Evolutionary conservation across 92 coral and sea anemone species (phyloP).

Genomic region (Zoanthus solanderi): DNA sequence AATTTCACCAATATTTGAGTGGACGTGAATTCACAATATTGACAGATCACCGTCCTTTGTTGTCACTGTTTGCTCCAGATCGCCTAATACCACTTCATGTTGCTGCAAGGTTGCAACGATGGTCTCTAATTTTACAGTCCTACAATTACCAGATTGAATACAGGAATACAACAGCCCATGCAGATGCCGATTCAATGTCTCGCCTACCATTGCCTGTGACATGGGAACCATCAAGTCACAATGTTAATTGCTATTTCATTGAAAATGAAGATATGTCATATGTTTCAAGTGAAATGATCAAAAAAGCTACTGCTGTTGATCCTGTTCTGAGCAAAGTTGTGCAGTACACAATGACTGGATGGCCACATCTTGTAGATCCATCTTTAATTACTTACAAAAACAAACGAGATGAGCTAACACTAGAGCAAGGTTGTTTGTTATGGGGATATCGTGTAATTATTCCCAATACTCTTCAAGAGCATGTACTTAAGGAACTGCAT

Average conservation of each 20-base stretch:
- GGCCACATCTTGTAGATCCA: conserved; percentile 45
- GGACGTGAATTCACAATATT: conserved; percentile 16
- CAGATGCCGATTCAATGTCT: background rate
- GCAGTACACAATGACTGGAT: conserved; percentile 24
- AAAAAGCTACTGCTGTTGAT: conserved; percentile 43
- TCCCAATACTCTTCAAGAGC: conserved; percentile 47
- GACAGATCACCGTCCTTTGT: background rate
- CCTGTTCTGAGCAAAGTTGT: conserved; percentile 41
- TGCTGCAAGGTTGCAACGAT: conserved; percentile 8
- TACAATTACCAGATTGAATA: conserved; percentile 50
- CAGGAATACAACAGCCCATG: conserved; percentile 29
- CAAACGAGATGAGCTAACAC: conserved; percentile 53
- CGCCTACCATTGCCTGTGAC: conserved; percentile 31
- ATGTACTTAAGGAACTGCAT: conserved; percentile 56
- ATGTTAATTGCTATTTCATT: conserved; percentile 62
- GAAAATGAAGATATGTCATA: conserved; percentile 41
- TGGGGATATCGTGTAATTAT: conserved; percentile 57
- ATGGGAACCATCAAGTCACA: conserved; percentile 53
- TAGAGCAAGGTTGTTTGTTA: conserved; percentile 64
- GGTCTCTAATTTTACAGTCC: conserved; percentile 10
- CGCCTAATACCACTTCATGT: background rate
- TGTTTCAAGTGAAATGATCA: conserved; percentile 46
- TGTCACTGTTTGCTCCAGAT: conserved; percentile 15
- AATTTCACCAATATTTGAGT: background rate
- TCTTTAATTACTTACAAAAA: conserved; percentile 28